These are phyloP conservation scores for Ceyx margarethae DNA, from an alignment of 2,113 vertebrate species.

Conservation along the genomic window DNA sequence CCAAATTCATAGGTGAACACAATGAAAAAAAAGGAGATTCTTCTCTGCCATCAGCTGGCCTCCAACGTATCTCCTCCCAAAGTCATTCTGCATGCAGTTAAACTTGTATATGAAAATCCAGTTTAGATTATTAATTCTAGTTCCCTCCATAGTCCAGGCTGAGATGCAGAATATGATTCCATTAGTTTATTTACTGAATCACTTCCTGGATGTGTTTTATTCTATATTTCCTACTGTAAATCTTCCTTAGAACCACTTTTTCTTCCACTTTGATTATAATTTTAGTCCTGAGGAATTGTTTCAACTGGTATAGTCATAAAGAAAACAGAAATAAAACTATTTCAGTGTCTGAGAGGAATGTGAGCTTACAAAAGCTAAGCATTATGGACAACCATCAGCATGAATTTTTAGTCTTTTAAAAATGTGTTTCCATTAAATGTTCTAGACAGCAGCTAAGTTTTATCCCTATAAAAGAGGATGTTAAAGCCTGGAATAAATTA, in stretches of 20 bases:
- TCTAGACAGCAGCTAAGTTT: background rate
- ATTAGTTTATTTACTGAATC: background rate
- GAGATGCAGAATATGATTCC: background rate
- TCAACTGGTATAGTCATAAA: background rate
- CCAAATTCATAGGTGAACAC: background rate
- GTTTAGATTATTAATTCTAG: rapidly evolving
- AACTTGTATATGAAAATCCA: background rate
- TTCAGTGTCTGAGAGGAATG: background rate
- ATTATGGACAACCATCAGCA: background rate
- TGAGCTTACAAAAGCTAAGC: background rate
- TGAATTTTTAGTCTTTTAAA: background rate
- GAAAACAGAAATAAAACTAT: background rate
- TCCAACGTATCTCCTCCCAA: background rate
- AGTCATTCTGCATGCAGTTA: background rate
- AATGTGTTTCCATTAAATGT: background rate
- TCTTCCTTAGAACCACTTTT: background rate
- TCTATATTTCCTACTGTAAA: background rate
- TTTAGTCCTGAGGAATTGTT: background rate
- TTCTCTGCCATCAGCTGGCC: background rate
- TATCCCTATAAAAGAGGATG: background rate
- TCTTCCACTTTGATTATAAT: background rate
- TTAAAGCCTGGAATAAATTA: background rate
- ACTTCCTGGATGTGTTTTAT: background rate
- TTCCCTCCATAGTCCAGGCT: background rate
- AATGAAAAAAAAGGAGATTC: background rate